A percentile compares a stretch with the other conserved stretches of the same genome.
Evolutionary conservation across 2,888 invertebrate species (phyloP).

Genomic region (Acanthopleura granulata): DNA sequence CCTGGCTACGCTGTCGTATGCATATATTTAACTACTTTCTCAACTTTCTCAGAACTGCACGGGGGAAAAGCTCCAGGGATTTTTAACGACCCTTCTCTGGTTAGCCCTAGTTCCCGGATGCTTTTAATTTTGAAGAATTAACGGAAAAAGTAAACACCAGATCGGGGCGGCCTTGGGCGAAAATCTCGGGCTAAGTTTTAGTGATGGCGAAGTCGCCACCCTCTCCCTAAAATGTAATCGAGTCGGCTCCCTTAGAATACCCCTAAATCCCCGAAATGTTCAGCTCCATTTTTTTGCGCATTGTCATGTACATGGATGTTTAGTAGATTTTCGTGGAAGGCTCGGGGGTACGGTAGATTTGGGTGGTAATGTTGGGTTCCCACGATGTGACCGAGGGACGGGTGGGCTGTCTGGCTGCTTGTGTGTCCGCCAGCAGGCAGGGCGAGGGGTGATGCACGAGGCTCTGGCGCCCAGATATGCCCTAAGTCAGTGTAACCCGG

Average conservation of each 20-base stretch:
- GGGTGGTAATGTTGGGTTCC: too few relatives aligned
- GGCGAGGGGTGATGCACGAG: too few relatives aligned
- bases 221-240: background rate
- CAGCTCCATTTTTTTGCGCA: background rate
- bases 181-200: slow-evolving; percentile 4
- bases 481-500: too few relatives aligned
- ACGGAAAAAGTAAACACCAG: background rate
- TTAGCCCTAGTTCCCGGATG: slow-evolving; percentile 16
- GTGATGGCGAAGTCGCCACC: background rate
- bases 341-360: too few relatives aligned
- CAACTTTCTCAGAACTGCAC: slow-evolving; percentile 7
- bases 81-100: background rate
- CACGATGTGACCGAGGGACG: too few relatives aligned
- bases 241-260: background rate
- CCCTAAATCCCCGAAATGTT: background rate
- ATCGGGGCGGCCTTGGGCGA: background rate
- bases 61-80: slow-evolving; percentile 15
- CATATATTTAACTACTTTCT: slow-evolving; percentile 16
- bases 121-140: slow-evolving; percentile 18
- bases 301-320: too few relatives aligned
- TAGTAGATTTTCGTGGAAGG: too few relatives aligned
- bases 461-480: too few relatives aligned
- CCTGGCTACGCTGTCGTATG: background rate
- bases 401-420: too few relatives aligned
- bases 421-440: too few relatives aligned